These are phyloP conservation scores for Meriones psammophilus DNA, from an alignment of 2,797 vertebrate genomes.

Conservation along the genomic window DNA sequence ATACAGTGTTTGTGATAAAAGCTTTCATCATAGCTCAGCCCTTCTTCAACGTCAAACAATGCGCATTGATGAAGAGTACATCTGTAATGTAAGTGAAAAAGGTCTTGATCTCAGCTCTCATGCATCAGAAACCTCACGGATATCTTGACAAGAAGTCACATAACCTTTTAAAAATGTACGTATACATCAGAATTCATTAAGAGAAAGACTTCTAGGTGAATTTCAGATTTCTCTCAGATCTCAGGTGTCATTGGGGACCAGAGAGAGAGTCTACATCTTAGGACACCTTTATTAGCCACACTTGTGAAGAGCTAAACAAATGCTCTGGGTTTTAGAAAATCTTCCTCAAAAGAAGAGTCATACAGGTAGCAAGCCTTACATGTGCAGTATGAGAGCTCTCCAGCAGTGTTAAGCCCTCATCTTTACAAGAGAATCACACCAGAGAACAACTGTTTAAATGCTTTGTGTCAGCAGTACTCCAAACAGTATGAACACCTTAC, in stretches of 20 bases:
- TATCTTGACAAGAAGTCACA: slow-evolving; percentile 62
- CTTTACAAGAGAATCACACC: neutral
- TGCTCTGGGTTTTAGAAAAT: slow-evolving; percentile 38
- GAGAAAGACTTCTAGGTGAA: slow-evolving; percentile 18
- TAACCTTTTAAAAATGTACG: neutral
- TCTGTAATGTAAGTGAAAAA: slow-evolving; percentile 68
- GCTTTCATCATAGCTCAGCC: slow-evolving; percentile 69
- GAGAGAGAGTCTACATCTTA: neutral
- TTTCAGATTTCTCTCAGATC: slow-evolving; percentile 44
- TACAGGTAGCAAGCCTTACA: slow-evolving; percentile 25
- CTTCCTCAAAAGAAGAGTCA: neutral
- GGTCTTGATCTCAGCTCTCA: slow-evolving; percentile 66
- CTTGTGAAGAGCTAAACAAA: slow-evolving; percentile 3
- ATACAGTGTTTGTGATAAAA: slow-evolving; percentile 74
- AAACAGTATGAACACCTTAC: neutral
- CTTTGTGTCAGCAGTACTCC: slow-evolving; percentile 18
- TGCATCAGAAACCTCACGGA: slow-evolving; percentile 65
- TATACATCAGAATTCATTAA: slow-evolving; percentile 42
- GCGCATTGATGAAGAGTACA: slow-evolving; percentile 62
- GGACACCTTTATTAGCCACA: neutral
- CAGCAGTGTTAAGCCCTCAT: neutral
- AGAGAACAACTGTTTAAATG: slow-evolving; percentile 39
- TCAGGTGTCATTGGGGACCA: slow-evolving; percentile 58
- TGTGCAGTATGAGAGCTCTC: neutral
- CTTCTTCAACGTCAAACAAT: slow-evolving; percentile 76